Evolutionary conservation across 1,140 invertebrate genomes (phyloP).

Genomic region (Zeugodacus cucurbitae): DNA sequence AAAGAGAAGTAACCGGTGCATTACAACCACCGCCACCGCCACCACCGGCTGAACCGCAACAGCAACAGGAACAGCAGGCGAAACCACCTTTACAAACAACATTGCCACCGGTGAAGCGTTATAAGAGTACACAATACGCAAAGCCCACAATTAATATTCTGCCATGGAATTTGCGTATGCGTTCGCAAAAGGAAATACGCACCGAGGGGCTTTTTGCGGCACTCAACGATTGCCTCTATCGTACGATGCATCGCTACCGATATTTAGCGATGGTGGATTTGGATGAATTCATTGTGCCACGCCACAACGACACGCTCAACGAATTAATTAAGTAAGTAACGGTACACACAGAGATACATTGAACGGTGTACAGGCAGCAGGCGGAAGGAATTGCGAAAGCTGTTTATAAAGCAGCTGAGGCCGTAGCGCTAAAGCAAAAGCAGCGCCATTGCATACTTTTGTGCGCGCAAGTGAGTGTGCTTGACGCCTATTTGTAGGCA

Average conservation of each 20-base stretch:
- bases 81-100: not conserved
- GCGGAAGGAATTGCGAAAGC: not conserved
- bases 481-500: not conserved
- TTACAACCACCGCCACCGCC: conserved; percentile 48
- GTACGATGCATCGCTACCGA: conserved; percentile 84
- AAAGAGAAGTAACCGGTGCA: conserved; percentile 48
- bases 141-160: conserved; percentile 81
- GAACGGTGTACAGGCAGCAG: not conserved
- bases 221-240: conserved; percentile 92
- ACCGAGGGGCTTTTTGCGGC: conserved; percentile 93
- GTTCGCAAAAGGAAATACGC: conserved; percentile 89
- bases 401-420: not conserved
- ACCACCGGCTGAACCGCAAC: not conserved
- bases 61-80: not conserved
- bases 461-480: not conserved
- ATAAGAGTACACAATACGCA: conserved; percentile 46
- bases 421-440: not conserved
- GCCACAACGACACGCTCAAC: conserved; percentile 76
- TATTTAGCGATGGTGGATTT: conserved; percentile 89
- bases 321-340: conserved; percentile 72
- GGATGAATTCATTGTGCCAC: conserved; percentile 91
- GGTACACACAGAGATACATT: not conserved
- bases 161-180: conserved; percentile 90
- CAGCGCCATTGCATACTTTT: not conserved
- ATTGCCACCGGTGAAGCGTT: conserved; percentile 29